phyloP scores from a whole-genome alignment of 2,113 vertebrate genomes.

The Balaeniceps rex region DNA sequence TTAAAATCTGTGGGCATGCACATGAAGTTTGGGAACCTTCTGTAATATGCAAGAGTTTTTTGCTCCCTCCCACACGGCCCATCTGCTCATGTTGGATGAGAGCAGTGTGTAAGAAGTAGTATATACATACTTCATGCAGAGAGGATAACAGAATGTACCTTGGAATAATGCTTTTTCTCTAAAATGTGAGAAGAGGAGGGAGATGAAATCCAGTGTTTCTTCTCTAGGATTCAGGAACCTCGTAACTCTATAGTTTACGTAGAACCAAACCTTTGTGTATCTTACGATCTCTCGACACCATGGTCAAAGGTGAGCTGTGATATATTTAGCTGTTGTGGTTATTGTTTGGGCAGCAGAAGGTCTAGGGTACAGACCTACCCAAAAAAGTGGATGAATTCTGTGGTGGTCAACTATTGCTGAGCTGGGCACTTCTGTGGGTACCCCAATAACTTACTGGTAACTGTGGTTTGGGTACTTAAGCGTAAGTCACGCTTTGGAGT shows the following conservation, averaged over 20 bases:
- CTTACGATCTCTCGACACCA: accelerated
- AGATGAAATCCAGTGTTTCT: background rate
- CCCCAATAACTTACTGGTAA: accelerated
- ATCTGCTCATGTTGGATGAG: constrained; percentile 6
- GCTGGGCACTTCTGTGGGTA: background rate
- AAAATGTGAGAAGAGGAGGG: background rate
- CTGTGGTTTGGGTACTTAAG: background rate
- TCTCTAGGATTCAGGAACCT: background rate
- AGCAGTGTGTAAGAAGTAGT: background rate
- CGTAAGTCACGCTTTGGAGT: background rate
- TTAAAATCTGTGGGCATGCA: constrained; percentile 16
- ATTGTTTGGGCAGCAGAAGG: background rate
- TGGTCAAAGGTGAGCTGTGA: accelerated
- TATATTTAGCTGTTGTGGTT: background rate
- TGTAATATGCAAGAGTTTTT: background rate
- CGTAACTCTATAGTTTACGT: accelerated
- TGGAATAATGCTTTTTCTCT: background rate
- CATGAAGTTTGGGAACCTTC: constrained; percentile 37
- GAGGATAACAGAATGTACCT: background rate
- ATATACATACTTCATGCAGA: background rate
- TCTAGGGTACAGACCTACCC: background rate
- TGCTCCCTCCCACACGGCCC: constrained; percentile 33
- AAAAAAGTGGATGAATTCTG: background rate
- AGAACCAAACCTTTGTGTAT: background rate
- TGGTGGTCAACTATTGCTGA: accelerated